A percentile compares a stretch with the other conserved stretches of the same genome.
These are phyloP conservation scores for Frieseomelitta varia DNA, from an alignment of 1,140 invertebrate species.

Conservation along the genomic window DNA sequence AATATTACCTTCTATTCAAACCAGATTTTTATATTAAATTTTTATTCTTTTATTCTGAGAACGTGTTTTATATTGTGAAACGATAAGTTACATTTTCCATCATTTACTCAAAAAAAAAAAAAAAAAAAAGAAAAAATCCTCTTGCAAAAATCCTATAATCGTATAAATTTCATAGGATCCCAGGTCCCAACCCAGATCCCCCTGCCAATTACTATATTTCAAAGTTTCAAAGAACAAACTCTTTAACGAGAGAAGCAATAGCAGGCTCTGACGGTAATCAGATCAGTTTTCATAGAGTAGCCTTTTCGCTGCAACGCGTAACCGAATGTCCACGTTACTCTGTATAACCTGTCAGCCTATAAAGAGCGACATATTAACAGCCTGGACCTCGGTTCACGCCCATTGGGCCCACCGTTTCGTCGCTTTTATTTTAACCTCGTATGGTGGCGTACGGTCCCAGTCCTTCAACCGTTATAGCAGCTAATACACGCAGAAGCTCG, in stretches of 20 bases:
- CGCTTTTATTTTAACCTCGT: conserved; percentile 40
- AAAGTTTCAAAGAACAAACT: neutral
- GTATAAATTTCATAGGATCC: neutral
- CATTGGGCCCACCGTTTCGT: neutral
- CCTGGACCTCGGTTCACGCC: conserved; percentile 29
- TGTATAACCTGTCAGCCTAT: conserved; percentile 37
- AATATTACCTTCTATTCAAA: too few species aligned
- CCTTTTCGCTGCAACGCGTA: conserved; percentile 1
- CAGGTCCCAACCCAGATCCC: neutral
- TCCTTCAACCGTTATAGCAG: neutral
- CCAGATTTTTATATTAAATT: too few species aligned
- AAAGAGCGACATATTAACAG: conserved; percentile 41
- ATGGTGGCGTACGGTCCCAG: neutral
- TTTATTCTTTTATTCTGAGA: too few species aligned
- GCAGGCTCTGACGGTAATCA: conserved; percentile 15
- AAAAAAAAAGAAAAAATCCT: neutral
- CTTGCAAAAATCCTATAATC: too few species aligned
- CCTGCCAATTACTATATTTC: neutral
- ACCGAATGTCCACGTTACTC: conserved; percentile 28
- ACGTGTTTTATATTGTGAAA: too few species aligned
- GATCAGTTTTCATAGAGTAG: conserved; percentile 31
- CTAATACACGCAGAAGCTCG: neutral
- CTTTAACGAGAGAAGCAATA: neutral
- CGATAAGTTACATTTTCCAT: too few species aligned
- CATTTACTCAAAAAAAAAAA: neutral